Conservation (phyloP, 2,797 vertebrate species). For the Eospalax fontanierii region DNA sequence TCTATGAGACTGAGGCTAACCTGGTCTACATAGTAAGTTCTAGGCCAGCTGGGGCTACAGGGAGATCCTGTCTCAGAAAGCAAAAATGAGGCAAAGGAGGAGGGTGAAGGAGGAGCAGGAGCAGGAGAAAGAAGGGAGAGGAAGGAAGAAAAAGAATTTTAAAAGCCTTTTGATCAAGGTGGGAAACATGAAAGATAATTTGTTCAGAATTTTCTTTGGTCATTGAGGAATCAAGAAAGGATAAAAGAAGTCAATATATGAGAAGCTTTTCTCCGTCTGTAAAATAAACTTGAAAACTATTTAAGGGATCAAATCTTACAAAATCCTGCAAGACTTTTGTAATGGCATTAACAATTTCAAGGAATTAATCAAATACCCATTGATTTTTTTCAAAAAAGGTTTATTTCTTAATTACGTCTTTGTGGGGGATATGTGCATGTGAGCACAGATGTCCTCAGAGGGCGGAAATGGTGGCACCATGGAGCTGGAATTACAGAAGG, state of each 20-base stretch:
- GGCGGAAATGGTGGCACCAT: too few species aligned
- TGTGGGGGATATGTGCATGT: too few species aligned
- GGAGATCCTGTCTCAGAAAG: too few species aligned
- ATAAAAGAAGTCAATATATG: constrained; percentile 65
- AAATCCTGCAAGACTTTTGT: constrained; percentile 75
- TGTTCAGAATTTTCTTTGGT: constrained; percentile 77
- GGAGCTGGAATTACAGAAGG: too few species aligned
- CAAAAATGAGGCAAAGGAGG: too few species aligned
- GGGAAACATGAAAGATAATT: not conserved
- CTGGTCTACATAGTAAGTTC: too few species aligned
- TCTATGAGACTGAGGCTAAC: too few species aligned
- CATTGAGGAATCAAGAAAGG: constrained; percentile 78
- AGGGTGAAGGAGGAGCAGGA: not conserved
- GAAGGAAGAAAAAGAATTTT: constrained; percentile 68
- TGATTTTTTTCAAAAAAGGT: not conserved
- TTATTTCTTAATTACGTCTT: too few species aligned
- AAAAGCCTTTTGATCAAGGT: constrained; percentile 68
- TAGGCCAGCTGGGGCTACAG: too few species aligned
- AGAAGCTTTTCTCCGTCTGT: constrained; percentile 58
- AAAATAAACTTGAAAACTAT: constrained; percentile 80
- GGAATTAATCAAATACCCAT: constrained; percentile 78
- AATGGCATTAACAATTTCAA: constrained; percentile 83
- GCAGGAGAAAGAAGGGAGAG: too few species aligned
- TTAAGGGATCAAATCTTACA: constrained; percentile 83
- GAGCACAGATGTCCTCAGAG: too few species aligned